phyloP scores from a whole-genome alignment of 2,888 invertebrate species.

The Ashinkailepas kermadecensis region DNA sequence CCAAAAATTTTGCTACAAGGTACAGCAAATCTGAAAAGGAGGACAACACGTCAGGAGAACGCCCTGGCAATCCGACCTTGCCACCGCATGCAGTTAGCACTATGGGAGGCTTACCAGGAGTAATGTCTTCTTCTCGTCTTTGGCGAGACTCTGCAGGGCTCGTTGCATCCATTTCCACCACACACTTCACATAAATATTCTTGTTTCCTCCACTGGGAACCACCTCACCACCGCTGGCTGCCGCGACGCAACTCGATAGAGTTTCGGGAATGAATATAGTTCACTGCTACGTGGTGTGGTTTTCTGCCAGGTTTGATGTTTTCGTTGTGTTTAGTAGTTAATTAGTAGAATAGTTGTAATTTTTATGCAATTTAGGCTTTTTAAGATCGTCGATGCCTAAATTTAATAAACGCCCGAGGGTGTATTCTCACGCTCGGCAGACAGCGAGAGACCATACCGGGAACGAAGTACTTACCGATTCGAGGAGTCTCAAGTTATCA shows the following conservation, averaged over 20 bases:
- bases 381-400: too few relatives aligned
- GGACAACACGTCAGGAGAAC: constrained; percentile 26
- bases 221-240: too few relatives aligned
- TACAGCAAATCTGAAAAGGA: constrained; percentile 33
- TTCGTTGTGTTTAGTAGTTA: too few relatives aligned
- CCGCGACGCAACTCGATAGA: too few relatives aligned
- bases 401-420: background rate
- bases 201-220: too few relatives aligned
- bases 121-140: constrained; percentile 27
- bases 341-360: too few relatives aligned
- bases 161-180: constrained; percentile 13
- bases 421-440: background rate
- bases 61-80: constrained; percentile 24
- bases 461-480: background rate
- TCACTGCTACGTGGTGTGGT: too few relatives aligned
- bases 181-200: background rate
- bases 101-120: constrained; percentile 5
- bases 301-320: too few relatives aligned
- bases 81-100: too few relatives aligned
- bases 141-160: constrained; percentile 25
- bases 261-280: too few relatives aligned
- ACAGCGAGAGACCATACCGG: background rate
- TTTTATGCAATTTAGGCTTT: too few relatives aligned
- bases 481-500: too few relatives aligned
- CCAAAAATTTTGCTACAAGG: constrained; percentile 33